Evolutionary conservation across 2,113 vertebrate genomes (phyloP), one percentile per base, ranked within the genome.

Genomic region (Eptesicus fuscus): DNA sequence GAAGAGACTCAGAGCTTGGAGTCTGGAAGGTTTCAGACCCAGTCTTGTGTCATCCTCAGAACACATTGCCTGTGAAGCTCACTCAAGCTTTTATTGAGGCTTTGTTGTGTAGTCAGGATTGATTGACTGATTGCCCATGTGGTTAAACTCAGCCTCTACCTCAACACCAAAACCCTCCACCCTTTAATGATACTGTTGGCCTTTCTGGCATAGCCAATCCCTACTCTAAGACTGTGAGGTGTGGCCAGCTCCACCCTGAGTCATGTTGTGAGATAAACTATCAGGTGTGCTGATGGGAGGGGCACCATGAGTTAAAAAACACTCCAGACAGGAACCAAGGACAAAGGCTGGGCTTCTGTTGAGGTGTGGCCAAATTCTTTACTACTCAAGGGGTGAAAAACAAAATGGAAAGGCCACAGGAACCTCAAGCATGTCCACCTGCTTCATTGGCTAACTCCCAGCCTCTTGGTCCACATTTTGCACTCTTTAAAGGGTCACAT

Each of bases 391-490:
- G 22, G n/a, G 1, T 30, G 35, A 76, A 53, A 35, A 51, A 20
- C 13, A 9, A 28, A 44, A 2, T 30, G 16, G 16, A 65, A 71
- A 82, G 25, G 16, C 18, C 56, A 16, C 1, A n/a, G 20, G 14
- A 47, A 12, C 17, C 6, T 30, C 47, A 42, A 17, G 3, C n/a
- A 10, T 0, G 1, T 42, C 14, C 2, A n/a, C 1, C n/a, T 40
- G 9, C 25, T 83, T 84, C 37, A 7, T 10, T 5, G 44, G 42
- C 16, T 11, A n/a, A 42, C 16, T 61, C 42, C 70, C 8, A 65
- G 16, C 0, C 25, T 20, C 22, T 4, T 0, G 1, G 23, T 16
- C 78, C 20, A 51, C 4, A 59, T 18, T 23, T 71, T 25, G 6
- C 0, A 9, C 2, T 82, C 65, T n/a, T 40, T 23, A 30, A 51